Base-by-base conservation (phyloP, 2,113 vertebrate genomes). In the Myocastor coypus region DNA sequence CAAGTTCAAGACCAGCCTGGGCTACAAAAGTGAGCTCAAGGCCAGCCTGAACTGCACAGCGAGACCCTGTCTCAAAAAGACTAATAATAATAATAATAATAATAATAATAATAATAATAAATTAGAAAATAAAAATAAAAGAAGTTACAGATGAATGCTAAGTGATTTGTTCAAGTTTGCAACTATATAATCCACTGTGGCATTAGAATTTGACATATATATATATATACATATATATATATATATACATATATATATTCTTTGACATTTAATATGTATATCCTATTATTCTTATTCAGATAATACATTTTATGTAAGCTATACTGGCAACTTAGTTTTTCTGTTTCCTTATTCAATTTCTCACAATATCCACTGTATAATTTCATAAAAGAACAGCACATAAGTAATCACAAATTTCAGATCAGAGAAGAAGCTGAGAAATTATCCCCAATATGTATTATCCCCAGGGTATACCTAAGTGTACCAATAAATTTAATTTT, bases 301-400 rank as follows among this genome's bases (percentile, higher is more conserved):
- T n/a, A 57, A 71, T 22, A 59, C 1, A 37, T 5, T 73, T 64
- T 82, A n/a, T 34, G 32, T 71, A n/a, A 87, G 85, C 66, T 87
- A 46, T 37, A 55, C 37, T 91, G 89, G 86, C 64, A 89, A 46
- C 68, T 68, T 83, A 73, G 46, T 46, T 37, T 73, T 28, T 50
- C 78, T 20, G 3, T 92, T 83, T 95, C 94, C 92, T 61, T 84
- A 24, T n/a, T n/a, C n/a, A n/a, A 4, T 89, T 80, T 95, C 93
- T 95, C 50, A 52, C 57, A 55, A 78, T 71, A 64, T 68, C 26
- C 4, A 55, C 20, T 57, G 22, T 6, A 12, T 16, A 82, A 46
- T 68, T 89, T 55, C 63, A 85, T 40, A 37, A 86, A 73, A 0
- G n/a, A 94, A 75, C 42, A 87, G 57, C n/a, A 73, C 22, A 0